A percentile compares a stretch with the other conserved stretches of the same genome.
Conservation (phyloP, 2,888 invertebrate genomes). For the Thymelicus acteon region DNA sequence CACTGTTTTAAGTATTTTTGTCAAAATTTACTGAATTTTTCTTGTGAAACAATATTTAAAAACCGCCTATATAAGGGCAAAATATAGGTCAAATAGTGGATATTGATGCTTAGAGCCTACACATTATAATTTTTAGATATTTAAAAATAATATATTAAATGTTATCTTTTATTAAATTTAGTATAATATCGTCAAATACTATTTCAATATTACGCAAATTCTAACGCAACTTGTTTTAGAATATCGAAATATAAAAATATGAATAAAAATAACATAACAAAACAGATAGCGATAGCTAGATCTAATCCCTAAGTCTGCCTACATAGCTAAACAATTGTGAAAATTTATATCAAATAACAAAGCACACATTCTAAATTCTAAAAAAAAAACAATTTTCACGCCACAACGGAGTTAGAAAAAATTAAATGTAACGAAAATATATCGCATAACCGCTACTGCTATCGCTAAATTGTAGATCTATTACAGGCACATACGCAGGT, state of each 20-base stretch:
- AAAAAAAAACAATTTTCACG: constrained; percentile 1
- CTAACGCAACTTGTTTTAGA: constrained; percentile 37
- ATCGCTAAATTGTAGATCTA: constrained; percentile 12
- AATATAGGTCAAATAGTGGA: no score
- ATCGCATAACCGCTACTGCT: constrained; percentile 10
- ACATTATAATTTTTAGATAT: neutral
- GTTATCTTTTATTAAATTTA: neutral
- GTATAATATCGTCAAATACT: constrained; percentile 6
- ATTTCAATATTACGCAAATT: constrained; percentile 14
- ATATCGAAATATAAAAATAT: constrained; percentile 11
- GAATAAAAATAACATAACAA: constrained; percentile 10
- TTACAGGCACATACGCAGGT: constrained; percentile 17
- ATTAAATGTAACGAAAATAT: constrained; percentile 9
- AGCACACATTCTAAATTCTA: constrained; percentile 23
- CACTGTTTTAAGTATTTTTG: no score
- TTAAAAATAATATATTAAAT: neutral
- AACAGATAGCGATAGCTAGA: constrained; percentile 15
- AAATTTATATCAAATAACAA: constrained; percentile 16
- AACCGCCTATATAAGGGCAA: neutral
- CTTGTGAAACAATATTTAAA: neutral
- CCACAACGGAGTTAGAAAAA: constrained; percentile 4
- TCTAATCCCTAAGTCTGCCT: constrained; percentile 18
- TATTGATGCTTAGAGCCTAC: neutral
- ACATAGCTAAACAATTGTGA: constrained; percentile 19
- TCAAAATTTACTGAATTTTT: no score